Evolutionary conservation across 1,140 invertebrate species (phyloP).

Genomic region (Drosophila pallidifrons): DNA sequence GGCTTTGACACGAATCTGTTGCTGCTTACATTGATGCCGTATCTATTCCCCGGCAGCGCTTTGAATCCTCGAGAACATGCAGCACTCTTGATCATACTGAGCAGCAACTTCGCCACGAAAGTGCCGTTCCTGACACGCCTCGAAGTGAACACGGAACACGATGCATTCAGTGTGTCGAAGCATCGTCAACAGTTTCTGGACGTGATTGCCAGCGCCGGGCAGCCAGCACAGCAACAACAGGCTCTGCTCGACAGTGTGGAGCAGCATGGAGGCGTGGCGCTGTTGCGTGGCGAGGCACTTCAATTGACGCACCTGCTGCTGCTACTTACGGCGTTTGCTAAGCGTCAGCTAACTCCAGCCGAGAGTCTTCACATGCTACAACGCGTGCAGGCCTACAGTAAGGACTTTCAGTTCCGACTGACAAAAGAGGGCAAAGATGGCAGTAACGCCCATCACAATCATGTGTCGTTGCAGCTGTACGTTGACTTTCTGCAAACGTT

Average conservation of each 20-base stretch:
- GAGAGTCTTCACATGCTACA: conserved; percentile 64
- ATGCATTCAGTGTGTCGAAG: conserved; percentile 41
- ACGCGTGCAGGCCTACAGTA: conserved; percentile 38
- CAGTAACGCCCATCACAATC: neutral
- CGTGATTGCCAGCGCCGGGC: conserved; percentile 54
- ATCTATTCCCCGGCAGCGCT: conserved; percentile 60
- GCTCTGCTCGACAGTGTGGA: conserved; percentile 62
- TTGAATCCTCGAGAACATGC: conserved; percentile 27
- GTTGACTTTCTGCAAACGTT: conserved; percentile 65
- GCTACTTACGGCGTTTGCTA: conserved; percentile 71
- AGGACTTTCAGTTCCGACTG: conserved; percentile 38
- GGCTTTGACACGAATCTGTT: conserved; percentile 69
- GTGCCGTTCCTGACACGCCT: conserved; percentile 58
- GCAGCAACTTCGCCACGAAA: conserved; percentile 57
- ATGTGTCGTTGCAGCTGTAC: conserved; percentile 67
- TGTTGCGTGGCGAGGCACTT: conserved; percentile 46
- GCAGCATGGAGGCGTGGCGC: conserved; percentile 53
- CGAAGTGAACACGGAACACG: conserved; percentile 21
- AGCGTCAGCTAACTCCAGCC: conserved; percentile 24
- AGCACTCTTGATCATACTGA: conserved; percentile 49
- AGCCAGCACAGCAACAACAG: conserved; percentile 47
- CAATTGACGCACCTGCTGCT: conserved; percentile 71
- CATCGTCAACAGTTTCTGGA: conserved; percentile 74
- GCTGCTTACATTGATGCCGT: conserved; percentile 72
- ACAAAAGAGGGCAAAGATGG: conserved; percentile 12